Conservation (phyloP, 2,113 vertebrate genomes). For the Sceloporus undulatus region DNA sequence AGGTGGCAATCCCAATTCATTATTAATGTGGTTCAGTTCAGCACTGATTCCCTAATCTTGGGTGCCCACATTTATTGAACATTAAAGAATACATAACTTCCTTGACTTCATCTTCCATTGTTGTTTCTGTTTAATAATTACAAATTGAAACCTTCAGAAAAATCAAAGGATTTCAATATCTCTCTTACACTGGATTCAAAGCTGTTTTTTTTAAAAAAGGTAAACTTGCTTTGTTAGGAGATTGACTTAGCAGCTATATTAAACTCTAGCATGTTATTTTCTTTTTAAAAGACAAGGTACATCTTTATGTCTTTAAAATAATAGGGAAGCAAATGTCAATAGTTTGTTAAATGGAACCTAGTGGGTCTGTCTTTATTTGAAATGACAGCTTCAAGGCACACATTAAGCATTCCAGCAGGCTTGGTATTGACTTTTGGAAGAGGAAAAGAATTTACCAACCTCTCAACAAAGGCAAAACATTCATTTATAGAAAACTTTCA, state of each 20-base stretch:
- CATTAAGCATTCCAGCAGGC: conserved; percentile 35
- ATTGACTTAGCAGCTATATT: conserved; percentile 3
- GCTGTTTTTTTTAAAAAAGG: neutral
- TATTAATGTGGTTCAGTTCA: too few relatives aligned
- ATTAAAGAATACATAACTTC: neutral
- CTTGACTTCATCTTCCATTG: neutral
- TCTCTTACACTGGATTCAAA: neutral
- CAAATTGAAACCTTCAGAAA: conserved; percentile 3
- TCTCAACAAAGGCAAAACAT: conserved; percentile 28
- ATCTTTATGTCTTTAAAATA: conserved; percentile 27
- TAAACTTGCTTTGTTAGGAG: neutral
- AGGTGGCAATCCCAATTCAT: too few relatives aligned
- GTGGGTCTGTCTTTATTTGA: neutral
- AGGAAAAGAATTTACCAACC: neutral
- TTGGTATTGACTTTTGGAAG: conserved; percentile 12
- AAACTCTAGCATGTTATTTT: conserved; percentile 13
- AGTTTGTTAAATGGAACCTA: conserved; percentile 28
- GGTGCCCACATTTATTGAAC: neutral
- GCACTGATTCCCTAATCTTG: neutral
- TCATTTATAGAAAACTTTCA: conserved; percentile 49
- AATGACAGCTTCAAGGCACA: neutral
- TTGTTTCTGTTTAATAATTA: neutral
- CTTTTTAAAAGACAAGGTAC: conserved; percentile 18
- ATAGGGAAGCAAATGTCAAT: conserved; percentile 17
- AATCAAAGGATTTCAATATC: neutral